These are phyloP conservation scores for Euleptes europaea DNA, from an alignment of 2,113 vertebrate genomes.

Conservation along the genomic window DNA sequence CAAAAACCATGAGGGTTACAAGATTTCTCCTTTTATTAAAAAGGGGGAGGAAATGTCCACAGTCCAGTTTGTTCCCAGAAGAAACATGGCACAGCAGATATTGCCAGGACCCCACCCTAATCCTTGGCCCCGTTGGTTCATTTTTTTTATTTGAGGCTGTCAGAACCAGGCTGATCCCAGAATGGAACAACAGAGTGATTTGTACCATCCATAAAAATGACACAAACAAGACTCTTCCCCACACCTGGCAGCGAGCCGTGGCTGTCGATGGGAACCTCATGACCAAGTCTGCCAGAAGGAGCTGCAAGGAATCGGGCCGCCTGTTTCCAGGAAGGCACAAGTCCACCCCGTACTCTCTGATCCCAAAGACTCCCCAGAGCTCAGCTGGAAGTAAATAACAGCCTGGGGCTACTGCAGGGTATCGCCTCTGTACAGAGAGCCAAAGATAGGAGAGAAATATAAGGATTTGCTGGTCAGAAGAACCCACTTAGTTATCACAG, in stretches of 20 bases:
- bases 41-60: background rate
- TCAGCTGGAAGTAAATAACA: background rate
- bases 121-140: background rate
- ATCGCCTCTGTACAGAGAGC: background rate
- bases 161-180: background rate
- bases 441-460: fast-evolving
- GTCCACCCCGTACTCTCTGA: background rate
- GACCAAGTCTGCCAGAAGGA: background rate
- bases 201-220: too few relatives aligned
- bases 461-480: background rate
- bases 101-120: too few relatives aligned
- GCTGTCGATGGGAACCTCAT: background rate
- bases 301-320: background rate
- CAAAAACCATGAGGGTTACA: background rate
- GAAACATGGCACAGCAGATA: too few relatives aligned
- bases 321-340: background rate
- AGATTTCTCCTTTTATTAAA: background rate
- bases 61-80: background rate
- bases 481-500: too few relatives aligned
- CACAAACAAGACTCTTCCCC: background rate
- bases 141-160: background rate
- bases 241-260: background rate
- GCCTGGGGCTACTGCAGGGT: background rate
- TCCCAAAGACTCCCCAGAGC: background rate
- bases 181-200: background rate